These are phyloP conservation scores for Halisarca cf. caerulea DNA, from an alignment of 37 sponge, comb jelly and placozoan genomes.

Conservation along the genomic window DNA sequence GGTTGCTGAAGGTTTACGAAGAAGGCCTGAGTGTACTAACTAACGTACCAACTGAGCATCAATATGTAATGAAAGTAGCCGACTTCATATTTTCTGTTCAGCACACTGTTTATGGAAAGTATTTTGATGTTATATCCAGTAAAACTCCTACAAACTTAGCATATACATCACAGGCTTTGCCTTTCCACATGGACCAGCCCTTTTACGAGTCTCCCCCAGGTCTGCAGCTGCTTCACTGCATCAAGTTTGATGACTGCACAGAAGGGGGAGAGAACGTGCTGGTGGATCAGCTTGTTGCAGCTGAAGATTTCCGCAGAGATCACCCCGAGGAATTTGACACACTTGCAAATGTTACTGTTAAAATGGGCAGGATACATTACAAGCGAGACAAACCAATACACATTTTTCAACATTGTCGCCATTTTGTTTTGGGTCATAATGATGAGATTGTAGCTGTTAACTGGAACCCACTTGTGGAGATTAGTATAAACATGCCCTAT, in stretches of 20 bases:
- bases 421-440: constrained; percentile 2
- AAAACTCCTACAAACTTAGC: constrained; percentile 49
- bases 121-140: constrained; percentile 39
- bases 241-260: constrained; percentile 57
- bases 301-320: constrained; percentile 56
- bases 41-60: neutral
- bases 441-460: neutral
- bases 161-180: constrained; percentile 31
- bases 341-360: constrained; percentile 59
- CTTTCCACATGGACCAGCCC: constrained; percentile 56
- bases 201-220: constrained; percentile 84
- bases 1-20: constrained; percentile 1
- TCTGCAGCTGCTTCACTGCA: constrained; percentile 59
- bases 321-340: constrained; percentile 47
- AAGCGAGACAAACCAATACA: neutral
- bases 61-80: constrained; percentile 18
- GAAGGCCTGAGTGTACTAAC: neutral
- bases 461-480: neutral
- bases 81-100: neutral
- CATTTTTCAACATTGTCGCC: neutral
- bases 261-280: constrained; percentile 58
- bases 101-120: neutral
- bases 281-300: constrained; percentile 51
- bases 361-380: constrained; percentile 59
- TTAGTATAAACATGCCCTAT: neutral